These are phyloP conservation scores for Abscondita cerata DNA, from an alignment of 2,888 invertebrate genomes.

Conservation along the genomic window DNA sequence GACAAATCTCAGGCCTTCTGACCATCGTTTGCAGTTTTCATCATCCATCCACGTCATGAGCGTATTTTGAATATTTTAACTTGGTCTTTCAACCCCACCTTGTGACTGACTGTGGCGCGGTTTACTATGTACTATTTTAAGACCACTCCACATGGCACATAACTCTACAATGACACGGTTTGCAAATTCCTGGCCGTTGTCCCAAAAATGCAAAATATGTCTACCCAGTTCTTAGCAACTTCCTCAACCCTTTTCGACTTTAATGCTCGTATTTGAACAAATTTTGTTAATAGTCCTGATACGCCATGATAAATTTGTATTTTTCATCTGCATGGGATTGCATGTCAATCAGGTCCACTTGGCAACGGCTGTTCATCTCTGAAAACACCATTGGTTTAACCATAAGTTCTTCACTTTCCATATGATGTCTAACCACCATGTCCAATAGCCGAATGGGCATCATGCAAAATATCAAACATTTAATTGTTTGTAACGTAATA, in stretches of 20 bases:
- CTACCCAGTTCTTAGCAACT: constrained; percentile 16
- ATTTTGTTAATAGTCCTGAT: constrained; percentile 24
- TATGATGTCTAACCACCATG: background rate
- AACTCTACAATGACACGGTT: constrained; percentile 17
- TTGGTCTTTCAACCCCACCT: constrained; percentile 26
- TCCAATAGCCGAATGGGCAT: background rate
- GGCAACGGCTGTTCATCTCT: constrained; percentile 18
- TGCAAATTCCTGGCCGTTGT: constrained; percentile 22
- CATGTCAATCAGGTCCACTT: constrained; percentile 29
- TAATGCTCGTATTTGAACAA: constrained; percentile 21
- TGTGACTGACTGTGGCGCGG: constrained; percentile 26
- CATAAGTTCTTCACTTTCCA: constrained; percentile 42
- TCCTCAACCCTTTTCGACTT: constrained; percentile 17
- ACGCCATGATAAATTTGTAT: constrained; percentile 29
- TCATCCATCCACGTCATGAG: constrained; percentile 26
- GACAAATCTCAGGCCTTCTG: constrained; percentile 33
- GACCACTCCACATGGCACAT: background rate
- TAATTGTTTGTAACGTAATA: background rate
- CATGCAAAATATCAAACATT: background rate
- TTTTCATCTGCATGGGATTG: constrained; percentile 26
- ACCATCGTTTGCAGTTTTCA: constrained; percentile 24
- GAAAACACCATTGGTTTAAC: constrained; percentile 40
- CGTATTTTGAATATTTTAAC: constrained; percentile 31
- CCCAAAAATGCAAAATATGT: constrained; percentile 35
- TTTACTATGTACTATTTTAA: constrained; percentile 25